Base-by-base conservation (phyloP, 2,888 invertebrate genomes). In the Microctonus aethiopoides region DNA sequence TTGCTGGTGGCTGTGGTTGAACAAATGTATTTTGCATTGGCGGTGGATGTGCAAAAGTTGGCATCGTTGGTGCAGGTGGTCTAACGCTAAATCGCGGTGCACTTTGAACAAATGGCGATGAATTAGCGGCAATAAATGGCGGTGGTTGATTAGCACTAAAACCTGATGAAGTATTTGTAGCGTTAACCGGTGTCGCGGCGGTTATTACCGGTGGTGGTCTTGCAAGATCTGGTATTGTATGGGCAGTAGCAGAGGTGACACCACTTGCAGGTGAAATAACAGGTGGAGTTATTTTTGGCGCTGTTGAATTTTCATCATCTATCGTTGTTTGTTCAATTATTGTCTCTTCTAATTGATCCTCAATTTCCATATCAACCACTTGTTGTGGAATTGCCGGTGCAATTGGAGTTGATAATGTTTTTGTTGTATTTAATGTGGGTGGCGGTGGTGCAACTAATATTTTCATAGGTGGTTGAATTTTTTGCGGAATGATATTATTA, bases 361-460 rank as follows among this genome's bases (percentile, higher is more conserved):
- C 86, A 26, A 86, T 84, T 20, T 86, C 86, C 86, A 86, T 86
- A n/a, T 86, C 86, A 0, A 86, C 86, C 83, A 84, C 84, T 26
- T 74, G 81, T 0, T 77, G 75, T 70, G 75, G 56, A 6, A 54
- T 46, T 0, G 68, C 56, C 0, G 68, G 10, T 13, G 62, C 36
- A 32, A 84, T 80, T 22, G 85, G 83, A 39, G 84, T 82, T 0
- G 84, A 84, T 80, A 87, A 70, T 2, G 10, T 68, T 59, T 80
- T 81, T 0, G 71, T 73, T 20, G 82, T 80, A n/a, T 81, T 81
- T 0, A 86, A 67, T 2, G 82, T 75, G 0, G 86, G 86, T 0
- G 86, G 86, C 0, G 86, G 86, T 4, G 86, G 86, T 3, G 86
- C 85, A 0, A 85, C 86, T 7, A 86, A 70, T 29, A 83, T 85